Percentiles rank a stretch among this genome's conserved stretches.
Evolutionary conservation across 2,113 vertebrate genomes (phyloP).

Genomic region (Nothobranchius kuhntae): DNA sequence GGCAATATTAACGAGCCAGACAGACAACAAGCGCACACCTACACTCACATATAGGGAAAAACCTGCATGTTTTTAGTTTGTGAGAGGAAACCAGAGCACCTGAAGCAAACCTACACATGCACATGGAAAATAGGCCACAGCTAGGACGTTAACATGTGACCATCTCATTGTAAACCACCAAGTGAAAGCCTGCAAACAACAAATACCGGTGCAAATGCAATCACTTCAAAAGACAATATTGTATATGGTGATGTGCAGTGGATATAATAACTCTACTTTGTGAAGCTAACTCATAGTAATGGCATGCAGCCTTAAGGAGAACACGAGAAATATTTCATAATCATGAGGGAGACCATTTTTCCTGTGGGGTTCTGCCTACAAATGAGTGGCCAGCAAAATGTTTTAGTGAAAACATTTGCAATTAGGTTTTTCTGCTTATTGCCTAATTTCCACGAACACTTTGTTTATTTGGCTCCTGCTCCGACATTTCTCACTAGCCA

Average conservation of each 20-base stretch:
- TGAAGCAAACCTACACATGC: too few species aligned
- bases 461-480: constrained; percentile 8
- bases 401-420: neutral
- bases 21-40: too few species aligned
- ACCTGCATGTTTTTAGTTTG: too few species aligned
- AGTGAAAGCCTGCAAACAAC: too few species aligned
- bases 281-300: neutral
- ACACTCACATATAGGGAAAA: too few species aligned
- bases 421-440: neutral
- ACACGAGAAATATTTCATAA: neutral
- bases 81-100: too few species aligned
- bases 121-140: too few species aligned
- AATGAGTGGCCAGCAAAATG: neutral
- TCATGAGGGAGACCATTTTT: neutral
- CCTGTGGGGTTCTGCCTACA: neutral
- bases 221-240: neutral
- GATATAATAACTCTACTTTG: neutral
- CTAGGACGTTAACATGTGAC: too few species aligned
- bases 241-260: neutral
- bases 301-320: neutral
- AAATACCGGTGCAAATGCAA: too few species aligned
- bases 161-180: too few species aligned
- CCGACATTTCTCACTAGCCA: constrained; percentile 24
- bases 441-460: constrained; percentile 15
- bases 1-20: too few species aligned